Evolutionary conservation across 2,888 invertebrate genomes (phyloP), one percentile per base, ranked within the genome.

Genomic region (Pharmacophagus antenor): DNA sequence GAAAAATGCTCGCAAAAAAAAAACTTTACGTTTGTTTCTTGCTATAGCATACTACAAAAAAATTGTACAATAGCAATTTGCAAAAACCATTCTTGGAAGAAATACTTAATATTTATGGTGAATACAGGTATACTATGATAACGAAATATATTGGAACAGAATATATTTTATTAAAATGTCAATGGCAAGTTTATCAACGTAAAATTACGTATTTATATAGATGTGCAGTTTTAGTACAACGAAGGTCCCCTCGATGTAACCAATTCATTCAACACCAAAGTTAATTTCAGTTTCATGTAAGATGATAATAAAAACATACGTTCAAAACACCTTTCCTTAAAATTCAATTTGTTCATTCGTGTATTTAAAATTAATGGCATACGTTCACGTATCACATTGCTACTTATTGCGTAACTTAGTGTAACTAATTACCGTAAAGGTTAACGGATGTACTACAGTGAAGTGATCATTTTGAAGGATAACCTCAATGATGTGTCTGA

Each of bases 361-460:
- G 15, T 15, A 17, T 46, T 46, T 46, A 1, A 8, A 46, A 12
- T 46, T 21, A 21, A 8, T 15, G 42, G 17, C 18, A 18, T 44
- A 8, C 20, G 10, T 18, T 44, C n/a, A n/a, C n/a, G 10, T 8
- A 8, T 18, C 42, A n/a, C 8, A 20, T 44, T 44, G 8, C 42
- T 44, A 42, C 17, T 17, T 22, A 48, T 56, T 56, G 52, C 49
- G 37, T 48, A 55, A 23, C 48, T 58, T 56, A 61, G 50, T 64
- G 65, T 62, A 62, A 61, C 63, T 61, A 58, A 64, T 62, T 51
- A 63, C 51, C 68, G 57, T 64, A 65, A 68, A 70, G 68, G 70
- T 61, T 64, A 55, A 42, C 56, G 2, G n/a, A 48, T 61, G 44
- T 56, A 59, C n/a, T 61, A 54, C 62, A 61, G 46, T 49, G 58